Percentiles rank a stretch among this genome's conserved stretches.
Conservation (phyloP, 2,888 invertebrate genomes). For the Electrophaes corylata region DNA sequence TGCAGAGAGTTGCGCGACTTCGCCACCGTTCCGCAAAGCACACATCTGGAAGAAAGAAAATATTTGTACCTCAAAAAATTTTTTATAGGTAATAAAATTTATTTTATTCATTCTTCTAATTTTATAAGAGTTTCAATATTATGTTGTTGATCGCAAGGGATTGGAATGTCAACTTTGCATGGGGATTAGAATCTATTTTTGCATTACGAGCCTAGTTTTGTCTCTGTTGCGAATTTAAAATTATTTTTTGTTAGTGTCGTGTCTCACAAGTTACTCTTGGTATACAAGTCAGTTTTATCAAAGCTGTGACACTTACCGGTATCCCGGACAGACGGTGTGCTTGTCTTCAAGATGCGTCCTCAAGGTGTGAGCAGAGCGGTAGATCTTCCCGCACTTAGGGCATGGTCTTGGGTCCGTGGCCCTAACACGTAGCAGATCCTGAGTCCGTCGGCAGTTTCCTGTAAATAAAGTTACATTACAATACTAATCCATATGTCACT, state of each 20-base stretch:
- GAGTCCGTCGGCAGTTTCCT: slow-evolving; percentile 89
- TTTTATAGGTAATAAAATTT: too few relatives aligned
- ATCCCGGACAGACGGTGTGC: slow-evolving; percentile 96
- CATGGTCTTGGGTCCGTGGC: slow-evolving; percentile 97
- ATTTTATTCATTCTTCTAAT: too few relatives aligned
- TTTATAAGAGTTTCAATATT: too few relatives aligned
- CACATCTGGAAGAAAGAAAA: slow-evolving; percentile 84
- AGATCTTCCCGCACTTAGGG: slow-evolving; percentile 96
- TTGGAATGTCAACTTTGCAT: background rate
- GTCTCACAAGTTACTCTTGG: too few relatives aligned
- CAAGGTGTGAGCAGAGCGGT: slow-evolving; percentile 95
- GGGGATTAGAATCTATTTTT: too few relatives aligned
- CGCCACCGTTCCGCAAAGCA: slow-evolving; percentile 95
- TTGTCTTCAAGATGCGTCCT: slow-evolving; percentile 96
- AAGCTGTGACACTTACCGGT: slow-evolving; percentile 72
- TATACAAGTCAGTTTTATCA: background rate
- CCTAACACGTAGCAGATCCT: slow-evolving; percentile 93
- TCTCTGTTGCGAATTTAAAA: too few relatives aligned
- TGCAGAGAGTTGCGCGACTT: slow-evolving; percentile 96
- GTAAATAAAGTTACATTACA: slow-evolving; percentile 36
- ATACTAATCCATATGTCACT: background rate
- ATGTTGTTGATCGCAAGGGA: background rate
- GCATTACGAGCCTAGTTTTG: too few relatives aligned
- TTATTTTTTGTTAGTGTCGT: too few relatives aligned
- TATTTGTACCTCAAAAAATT: background rate